Evolutionary conservation across 2,113 vertebrate species (phyloP), one percentile per base, ranked within the genome.

Genomic region (Nothocercus julius): DNA sequence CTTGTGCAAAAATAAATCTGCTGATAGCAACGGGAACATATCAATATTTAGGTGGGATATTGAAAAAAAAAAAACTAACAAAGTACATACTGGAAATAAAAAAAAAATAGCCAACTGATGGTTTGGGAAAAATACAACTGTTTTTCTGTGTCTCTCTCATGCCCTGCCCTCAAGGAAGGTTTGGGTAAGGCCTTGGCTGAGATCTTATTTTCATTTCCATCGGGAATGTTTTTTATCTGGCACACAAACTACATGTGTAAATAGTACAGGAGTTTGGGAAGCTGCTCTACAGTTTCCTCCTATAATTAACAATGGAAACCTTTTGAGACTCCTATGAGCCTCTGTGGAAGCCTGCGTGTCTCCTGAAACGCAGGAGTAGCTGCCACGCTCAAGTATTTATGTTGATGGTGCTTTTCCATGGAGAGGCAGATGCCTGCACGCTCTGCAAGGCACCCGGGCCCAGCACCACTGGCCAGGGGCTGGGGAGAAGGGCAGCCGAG

Each of bases 131-230:
- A 88, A 87, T 8, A 75, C 32, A 92, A 17, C 42, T 73, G 30
- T 63, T 53, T 80, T 86, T 88, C 56, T 54, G 7, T 78, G 67
- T 79, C 9, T 77, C 44, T 85, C 17, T 25, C 21, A 75, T 45
- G 28, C 38, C 7, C 34, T 87, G 70, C 73, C 62, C 34, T 89
- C 85, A 82, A 90, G 77, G 91, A 93, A 93, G 58, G 27, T 93
- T 94, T 88, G 24, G 36, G 66, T 58, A 64, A 64, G 77, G 82
- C 20, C 4, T 92, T 97, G 97, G 95, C 97, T 30, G 40, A 18
- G 30, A 34, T 62, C 84, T 93, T 97, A 92, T 97, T 98, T 98
- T 95, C 75, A 36, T 97, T 97, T 97, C 97, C 94, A 95, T 72
- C 18, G 38, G 96, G 95, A 95, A 91, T 87, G 74, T 96, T 96